phyloP scores from a whole-genome alignment of 1,140 invertebrate genomes.

The Eciton burchellii region DNA sequence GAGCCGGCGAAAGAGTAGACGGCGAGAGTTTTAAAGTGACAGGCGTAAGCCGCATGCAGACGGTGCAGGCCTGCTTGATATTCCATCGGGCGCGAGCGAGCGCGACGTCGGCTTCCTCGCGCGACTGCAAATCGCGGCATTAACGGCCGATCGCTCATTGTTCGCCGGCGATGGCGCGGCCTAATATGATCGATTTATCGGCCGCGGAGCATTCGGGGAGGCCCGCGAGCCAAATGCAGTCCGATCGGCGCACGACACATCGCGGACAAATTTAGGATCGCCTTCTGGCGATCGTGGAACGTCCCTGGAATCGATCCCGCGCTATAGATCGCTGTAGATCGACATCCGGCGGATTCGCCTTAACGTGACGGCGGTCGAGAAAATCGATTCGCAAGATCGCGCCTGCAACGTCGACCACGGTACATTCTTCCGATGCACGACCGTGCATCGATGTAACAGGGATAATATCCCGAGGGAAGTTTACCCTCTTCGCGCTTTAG shows the following conservation, averaged over 20 bases:
- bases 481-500: no score
- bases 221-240: conserved; percentile 34
- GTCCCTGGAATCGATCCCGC: conserved; percentile 27
- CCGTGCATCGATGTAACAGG: no score
- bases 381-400: no score
- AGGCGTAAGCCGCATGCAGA: conserved; percentile 36
- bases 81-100: conserved; percentile 31
- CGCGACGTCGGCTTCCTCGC: conserved; percentile 19
- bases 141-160: conserved; percentile 57
- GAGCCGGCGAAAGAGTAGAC: background rate
- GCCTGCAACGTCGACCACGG: no score
- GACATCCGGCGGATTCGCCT: conserved; percentile 28
- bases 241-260: conserved; percentile 6
- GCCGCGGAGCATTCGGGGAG: no score
- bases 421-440: no score
- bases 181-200: conserved; percentile 57
- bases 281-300: conserved; percentile 21
- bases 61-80: conserved; percentile 44
- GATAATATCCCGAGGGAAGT: no score
- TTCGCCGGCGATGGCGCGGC: conserved; percentile 35
- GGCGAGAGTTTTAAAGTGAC: conserved; percentile 32
- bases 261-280: conserved; percentile 45
- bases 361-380: background rate
- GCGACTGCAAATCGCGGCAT: conserved; percentile 54
- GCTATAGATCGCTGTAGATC: no score